Percentiles rank a stretch among this genome's conserved stretches.
These are phyloP conservation scores for Varroa destructor DNA, from an alignment of 1,140 invertebrate genomes.

Conservation along the genomic window DNA sequence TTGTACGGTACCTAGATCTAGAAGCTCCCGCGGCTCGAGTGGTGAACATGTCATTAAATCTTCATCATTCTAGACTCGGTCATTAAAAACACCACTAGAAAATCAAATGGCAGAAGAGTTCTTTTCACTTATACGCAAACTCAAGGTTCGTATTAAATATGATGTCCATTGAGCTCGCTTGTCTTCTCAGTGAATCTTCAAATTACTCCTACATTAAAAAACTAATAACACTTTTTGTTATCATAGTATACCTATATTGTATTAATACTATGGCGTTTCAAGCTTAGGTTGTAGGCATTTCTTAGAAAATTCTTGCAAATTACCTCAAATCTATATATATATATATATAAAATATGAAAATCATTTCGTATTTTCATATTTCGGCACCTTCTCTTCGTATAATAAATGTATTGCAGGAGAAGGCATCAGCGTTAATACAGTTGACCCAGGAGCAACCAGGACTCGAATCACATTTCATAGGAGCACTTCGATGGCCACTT, in stretches of 20 bases:
- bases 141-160: neutral
- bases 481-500: neutral
- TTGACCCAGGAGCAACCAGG: constrained; percentile 2
- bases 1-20: neutral
- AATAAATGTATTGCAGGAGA: neutral
- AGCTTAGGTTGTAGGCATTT: too few species aligned
- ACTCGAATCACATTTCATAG: constrained; percentile 8
- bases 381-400: too few species aligned
- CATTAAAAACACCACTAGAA: neutral
- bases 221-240: too few species aligned
- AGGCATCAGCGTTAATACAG: constrained; percentile 2
- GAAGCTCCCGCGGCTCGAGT: neutral
- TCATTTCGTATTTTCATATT: too few species aligned
- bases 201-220: too few species aligned
- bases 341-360: too few species aligned
- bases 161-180: neutral
- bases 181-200: neutral
- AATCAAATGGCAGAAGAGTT: neutral
- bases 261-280: too few species aligned
- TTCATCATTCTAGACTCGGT: constrained; percentile 2
- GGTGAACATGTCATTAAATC: constrained; percentile 10
- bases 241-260: too few species aligned
- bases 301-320: too few species aligned
- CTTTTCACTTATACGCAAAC: constrained; percentile 12
- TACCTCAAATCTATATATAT: too few species aligned